Base-by-base conservation (phyloP, 2,888 invertebrate genomes). In the Anarsia innoxiella region DNA sequence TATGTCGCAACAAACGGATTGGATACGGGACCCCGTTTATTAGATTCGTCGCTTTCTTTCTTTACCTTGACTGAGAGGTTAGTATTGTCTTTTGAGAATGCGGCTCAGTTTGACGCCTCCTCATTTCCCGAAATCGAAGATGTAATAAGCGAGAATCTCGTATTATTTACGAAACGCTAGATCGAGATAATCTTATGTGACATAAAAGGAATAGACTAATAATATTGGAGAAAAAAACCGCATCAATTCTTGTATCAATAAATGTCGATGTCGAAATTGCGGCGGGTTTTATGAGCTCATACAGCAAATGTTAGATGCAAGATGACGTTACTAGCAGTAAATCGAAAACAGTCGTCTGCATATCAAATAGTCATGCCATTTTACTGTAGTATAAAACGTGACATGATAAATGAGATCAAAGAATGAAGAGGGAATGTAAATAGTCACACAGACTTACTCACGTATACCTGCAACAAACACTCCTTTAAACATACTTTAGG, bases 31-130 rank as follows among this genome's bases (percentile, higher is more conserved):
- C 60, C 49, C 56, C 70, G 71, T 78, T 80, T 82, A 82, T 82
- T 82, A 82, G 78, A 80, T 80, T 79, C 75, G 75, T 66, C 69
- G 69, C 66, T 73, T 79, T 77, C 72, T 73, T 79, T 78, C 72
- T 75, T 75, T 76, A 79, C 79, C 74, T 80, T 76, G 75, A 73
- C 75, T 59, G 67, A 64, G 63, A 72, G 67, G 70, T 65, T 68
- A 60, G 64, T 68, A 73, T 77, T 79, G 77, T 75, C 77, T 78
- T 76, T 73, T 69, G 68, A 67, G 61, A 56, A 67, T 63, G 59
- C 59, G 59, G 63, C 61, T 61, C 62, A 60, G 65, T 67, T 70
- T 68, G 63, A 67, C 66, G 68, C 65, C 56, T 66, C 68, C 66
- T 66, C 56, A 50, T 59, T 56, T 59, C 44, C 48, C 42, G 41